Evolutionary conservation across 2,113 vertebrate genomes (phyloP).

Genomic region (Pampusana beccarii): DNA sequence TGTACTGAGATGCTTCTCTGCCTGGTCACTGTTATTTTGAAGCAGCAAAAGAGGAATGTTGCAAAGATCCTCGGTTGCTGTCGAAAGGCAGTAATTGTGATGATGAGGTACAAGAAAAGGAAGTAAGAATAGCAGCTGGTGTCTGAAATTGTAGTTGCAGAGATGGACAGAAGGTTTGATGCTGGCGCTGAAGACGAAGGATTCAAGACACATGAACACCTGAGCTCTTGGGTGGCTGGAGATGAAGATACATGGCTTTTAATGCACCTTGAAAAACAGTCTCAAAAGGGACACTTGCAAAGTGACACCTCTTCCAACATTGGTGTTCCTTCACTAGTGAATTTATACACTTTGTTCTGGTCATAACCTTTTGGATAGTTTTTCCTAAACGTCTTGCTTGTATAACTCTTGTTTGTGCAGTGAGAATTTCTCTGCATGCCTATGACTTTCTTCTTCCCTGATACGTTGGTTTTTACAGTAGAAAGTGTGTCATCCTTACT

Average conservation of each 20-base stretch:
- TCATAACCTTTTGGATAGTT: background rate
- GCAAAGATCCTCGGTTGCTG: background rate
- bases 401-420: background rate
- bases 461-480: background rate
- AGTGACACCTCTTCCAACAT: background rate
- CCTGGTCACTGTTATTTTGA: background rate
- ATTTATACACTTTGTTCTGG: background rate
- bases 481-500: background rate
- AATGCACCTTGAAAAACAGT: background rate
- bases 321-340: background rate
- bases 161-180: background rate
- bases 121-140: background rate
- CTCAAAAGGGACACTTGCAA: background rate
- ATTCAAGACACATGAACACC: background rate
- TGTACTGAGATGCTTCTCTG: background rate
- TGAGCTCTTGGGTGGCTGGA: background rate
- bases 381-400: background rate
- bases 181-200: background rate
- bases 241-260: background rate
- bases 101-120: background rate
- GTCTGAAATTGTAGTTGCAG: background rate
- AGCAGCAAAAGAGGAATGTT: background rate
- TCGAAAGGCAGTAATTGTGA: background rate
- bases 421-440: background rate
- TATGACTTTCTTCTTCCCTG: background rate